A percentile compares a stretch with the other conserved stretches of the same genome.
Evolutionary conservation across 2,797 vertebrate species (phyloP).

Genomic region (Sphenopsis melanotis): DNA sequence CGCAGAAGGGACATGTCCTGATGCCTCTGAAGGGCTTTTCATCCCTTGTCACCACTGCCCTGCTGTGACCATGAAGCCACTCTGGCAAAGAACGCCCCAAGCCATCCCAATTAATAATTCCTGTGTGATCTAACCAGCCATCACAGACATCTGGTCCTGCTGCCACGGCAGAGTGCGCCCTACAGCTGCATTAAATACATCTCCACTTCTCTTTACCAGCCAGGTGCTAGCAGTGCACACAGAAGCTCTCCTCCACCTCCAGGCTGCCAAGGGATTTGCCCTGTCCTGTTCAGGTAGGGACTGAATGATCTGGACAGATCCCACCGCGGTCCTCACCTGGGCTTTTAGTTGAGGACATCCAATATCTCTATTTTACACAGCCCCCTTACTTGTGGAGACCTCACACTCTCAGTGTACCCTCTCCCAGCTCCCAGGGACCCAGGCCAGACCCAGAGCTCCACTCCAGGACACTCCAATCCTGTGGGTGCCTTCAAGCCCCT

Average conservation of each 20-base stretch:
- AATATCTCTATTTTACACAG: not conserved
- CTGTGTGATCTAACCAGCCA: not conserved
- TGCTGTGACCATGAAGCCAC: not conserved
- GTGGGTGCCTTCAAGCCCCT: not conserved
- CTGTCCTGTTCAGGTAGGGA: not conserved
- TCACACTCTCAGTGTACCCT: rapidly evolving
- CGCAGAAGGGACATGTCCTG: not conserved
- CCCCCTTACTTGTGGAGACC: not conserved
- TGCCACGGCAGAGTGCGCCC: not conserved
- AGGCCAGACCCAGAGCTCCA: not conserved
- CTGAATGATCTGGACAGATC: not conserved
- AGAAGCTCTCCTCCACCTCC: not conserved
- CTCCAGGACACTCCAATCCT: not conserved
- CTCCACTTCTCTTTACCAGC: not conserved
- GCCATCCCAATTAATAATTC: not conserved
- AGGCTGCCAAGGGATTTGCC: not conserved
- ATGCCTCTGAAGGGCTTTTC: not conserved
- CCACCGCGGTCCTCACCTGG: not conserved
- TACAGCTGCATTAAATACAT: not conserved
- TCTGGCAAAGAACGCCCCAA: not conserved
- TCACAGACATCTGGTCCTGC: conserved; percentile 7
- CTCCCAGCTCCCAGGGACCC: not conserved
- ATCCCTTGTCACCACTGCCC: not conserved
- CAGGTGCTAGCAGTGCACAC: not conserved
- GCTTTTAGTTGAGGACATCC: not conserved